Evolutionary conservation across 2,888 invertebrate genomes (phyloP).

Genomic region (Crioceris asparagi): DNA sequence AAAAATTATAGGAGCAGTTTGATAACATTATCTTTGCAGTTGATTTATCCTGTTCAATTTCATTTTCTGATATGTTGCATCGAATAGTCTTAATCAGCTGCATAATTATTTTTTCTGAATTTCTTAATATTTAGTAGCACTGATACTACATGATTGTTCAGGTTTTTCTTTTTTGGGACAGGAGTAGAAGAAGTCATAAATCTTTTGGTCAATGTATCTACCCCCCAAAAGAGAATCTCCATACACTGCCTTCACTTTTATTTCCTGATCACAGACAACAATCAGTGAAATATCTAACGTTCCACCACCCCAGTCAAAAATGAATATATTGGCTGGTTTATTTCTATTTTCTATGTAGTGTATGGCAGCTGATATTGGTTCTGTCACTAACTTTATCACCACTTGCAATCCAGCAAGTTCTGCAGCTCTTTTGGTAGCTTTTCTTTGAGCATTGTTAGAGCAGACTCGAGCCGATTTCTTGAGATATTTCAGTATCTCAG

Average conservation of each 20-base stretch:
- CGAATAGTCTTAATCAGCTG: too few relatives aligned
- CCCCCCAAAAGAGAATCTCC: constrained; percentile 17
- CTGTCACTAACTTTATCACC: constrained; percentile 17
- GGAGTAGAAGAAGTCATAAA: constrained; percentile 13
- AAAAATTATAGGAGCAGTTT: too few relatives aligned
- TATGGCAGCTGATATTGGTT: constrained; percentile 22
- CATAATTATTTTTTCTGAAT: too few relatives aligned
- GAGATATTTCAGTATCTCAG: constrained; percentile 15
- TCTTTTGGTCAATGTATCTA: constrained; percentile 12
- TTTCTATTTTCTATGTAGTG: constrained; percentile 16
- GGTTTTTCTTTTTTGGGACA: too few relatives aligned
- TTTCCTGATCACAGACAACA: constrained; percentile 11
- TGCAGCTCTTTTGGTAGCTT: constrained; percentile 16
- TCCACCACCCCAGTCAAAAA: constrained; percentile 23
- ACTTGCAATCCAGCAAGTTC: constrained; percentile 16
- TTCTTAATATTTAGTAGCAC: too few relatives aligned
- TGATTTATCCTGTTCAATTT: too few relatives aligned
- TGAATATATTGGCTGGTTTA: constrained; percentile 12
- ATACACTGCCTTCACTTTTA: constrained; percentile 13
- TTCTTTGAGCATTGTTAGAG: constrained; percentile 16
- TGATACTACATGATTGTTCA: too few relatives aligned
- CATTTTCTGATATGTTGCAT: too few relatives aligned
- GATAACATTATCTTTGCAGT: too few relatives aligned
- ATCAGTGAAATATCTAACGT: constrained; percentile 23
- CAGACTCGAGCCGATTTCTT: constrained; percentile 12